Evolutionary conservation across 2,888 invertebrate genomes (phyloP), one percentile per base, ranked within the genome.

Genomic region (Drymonia ruficornis): DNA sequence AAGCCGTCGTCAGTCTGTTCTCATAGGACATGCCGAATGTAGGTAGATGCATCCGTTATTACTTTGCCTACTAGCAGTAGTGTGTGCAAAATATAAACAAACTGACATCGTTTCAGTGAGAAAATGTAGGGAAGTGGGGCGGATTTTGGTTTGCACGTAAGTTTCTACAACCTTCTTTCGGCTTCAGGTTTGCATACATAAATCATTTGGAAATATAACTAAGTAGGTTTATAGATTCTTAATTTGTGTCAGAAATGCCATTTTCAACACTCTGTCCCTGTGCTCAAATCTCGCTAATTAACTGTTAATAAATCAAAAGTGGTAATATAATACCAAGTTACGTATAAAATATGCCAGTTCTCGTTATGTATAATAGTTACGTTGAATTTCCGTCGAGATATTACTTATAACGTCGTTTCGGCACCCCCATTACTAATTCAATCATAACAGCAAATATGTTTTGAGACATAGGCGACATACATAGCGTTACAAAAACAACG

Each of bases 401-500:
- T n/a, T 11, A 36, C n/a, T 9, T 23, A 23, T 16, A 7, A 6
- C 40, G 16, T 15, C 16, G 16, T 13, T 4, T 19, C 19, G 19
- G 13, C 13, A 43, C 43, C 43, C 43, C 9, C 19, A 2, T 6
- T 13, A 19, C 19, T 19, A 43, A 43, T 43, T 43, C 43, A 19
- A 43, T 43, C 43, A 43, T 43, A 43, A 43, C 6, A 19, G 43
- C 19, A 45, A 28, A 45, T 28, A 45, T 45, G 45, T 45, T 45
- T 28, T 15, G 12, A 15, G 15, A 45, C 18, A n/a, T n/a, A 70
- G 56, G 55, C 65, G 67, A 70, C 72, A 71, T 54, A 64, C 61
- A 69, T 70, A 70, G 63, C 70, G 61, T 64, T 63, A 68, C 59
- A 76, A 76, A 73, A 75, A 70, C 68, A 64, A 50, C 69, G 70